Conservation (phyloP, 2,888 invertebrate species). For the Leptura quadrifasciata region DNA sequence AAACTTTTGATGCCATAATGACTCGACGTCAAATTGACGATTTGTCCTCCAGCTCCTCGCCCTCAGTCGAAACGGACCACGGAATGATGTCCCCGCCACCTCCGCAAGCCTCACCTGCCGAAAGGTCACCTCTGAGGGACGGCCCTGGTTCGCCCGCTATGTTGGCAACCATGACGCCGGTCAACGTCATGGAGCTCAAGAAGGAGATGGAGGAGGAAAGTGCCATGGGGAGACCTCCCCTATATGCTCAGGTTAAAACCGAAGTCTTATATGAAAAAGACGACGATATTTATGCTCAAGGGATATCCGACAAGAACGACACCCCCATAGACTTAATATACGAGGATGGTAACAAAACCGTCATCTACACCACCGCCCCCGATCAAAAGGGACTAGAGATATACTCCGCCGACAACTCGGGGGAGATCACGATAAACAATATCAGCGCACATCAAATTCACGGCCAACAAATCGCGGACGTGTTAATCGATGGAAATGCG, state of each 20-base stretch:
- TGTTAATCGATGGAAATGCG: constrained; percentile 76
- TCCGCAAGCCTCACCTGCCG: constrained; percentile 75
- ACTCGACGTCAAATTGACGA: constrained; percentile 71
- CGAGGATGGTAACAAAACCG: constrained; percentile 89
- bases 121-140: constrained; percentile 71
- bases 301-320: constrained; percentile 78
- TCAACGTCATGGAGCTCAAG: constrained; percentile 85
- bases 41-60: constrained; percentile 66
- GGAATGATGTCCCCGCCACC: constrained; percentile 74
- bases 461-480: constrained; percentile 74
- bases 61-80: constrained; percentile 65
- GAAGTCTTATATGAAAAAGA: constrained; percentile 74
- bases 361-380: constrained; percentile 86
- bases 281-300: constrained; percentile 74
- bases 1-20: constrained; percentile 67
- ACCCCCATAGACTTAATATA: constrained; percentile 88
- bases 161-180: constrained; percentile 91
- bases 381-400: constrained; percentile 89
- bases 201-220: constrained; percentile 82
- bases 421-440: constrained; percentile 73
- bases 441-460: constrained; percentile 73
- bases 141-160: constrained; percentile 84
- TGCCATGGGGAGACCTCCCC: constrained; percentile 77
- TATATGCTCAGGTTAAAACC: constrained; percentile 77
- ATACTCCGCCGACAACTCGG: constrained; percentile 79